phyloP scores from a whole-genome alignment of 2,113 vertebrate species.

The Psittacula cyanocephala region DNA sequence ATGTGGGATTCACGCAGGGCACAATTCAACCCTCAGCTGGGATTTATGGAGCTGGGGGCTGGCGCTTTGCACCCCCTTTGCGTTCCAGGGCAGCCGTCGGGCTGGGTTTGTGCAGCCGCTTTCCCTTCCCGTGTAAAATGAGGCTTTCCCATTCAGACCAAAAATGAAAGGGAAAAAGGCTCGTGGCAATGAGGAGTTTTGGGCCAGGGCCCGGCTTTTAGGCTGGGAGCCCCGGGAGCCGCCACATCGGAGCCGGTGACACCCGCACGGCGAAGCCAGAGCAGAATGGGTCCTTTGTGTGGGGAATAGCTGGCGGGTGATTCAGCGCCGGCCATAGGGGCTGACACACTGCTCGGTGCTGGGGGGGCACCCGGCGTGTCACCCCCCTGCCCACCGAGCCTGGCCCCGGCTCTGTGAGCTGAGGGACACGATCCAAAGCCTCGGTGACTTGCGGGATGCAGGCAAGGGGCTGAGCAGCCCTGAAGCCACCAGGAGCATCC shows the following conservation, averaged over 20 bases:
- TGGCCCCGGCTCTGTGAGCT: fast-evolving
- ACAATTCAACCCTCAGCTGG: fast-evolving
- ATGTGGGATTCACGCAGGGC: background rate
- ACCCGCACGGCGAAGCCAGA: background rate
- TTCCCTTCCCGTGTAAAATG: fast-evolving
- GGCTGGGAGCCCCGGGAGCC: background rate
- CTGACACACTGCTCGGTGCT: background rate
- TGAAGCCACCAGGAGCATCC: background rate
- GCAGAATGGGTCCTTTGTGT: constrained; percentile 72
- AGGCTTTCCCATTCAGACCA: background rate
- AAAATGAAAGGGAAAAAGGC: background rate
- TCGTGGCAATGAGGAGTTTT: background rate
- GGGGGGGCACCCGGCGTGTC: fast-evolving
- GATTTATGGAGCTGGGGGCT: background rate
- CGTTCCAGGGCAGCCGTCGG: fast-evolving
- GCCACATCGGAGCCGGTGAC: constrained; percentile 53
- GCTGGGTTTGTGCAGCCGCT: background rate
- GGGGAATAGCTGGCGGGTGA: constrained; percentile 66
- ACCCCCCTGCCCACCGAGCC: fast-evolving
- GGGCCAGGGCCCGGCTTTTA: background rate
- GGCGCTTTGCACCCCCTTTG: background rate
- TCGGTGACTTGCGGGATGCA: fast-evolving
- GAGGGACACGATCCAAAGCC: background rate
- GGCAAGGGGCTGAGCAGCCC: background rate
- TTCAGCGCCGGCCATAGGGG: constrained; percentile 40